Evolutionary conservation across 2,113 vertebrate species (phyloP).

Genomic region (Silurus asotus): DNA sequence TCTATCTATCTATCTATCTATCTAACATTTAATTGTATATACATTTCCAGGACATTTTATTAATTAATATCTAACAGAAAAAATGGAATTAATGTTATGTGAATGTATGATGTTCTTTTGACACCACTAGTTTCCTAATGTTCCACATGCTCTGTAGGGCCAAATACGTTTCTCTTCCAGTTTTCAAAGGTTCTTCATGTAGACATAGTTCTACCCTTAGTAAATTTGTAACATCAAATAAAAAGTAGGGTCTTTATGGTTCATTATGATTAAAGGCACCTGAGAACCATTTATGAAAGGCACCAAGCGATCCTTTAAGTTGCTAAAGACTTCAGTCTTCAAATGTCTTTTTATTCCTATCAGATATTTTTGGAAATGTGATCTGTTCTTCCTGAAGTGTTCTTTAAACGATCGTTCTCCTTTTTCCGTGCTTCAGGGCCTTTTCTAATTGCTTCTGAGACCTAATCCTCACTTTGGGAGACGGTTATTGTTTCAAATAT

Average conservation of each 20-base stretch:
- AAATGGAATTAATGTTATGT: not conserved
- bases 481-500: constrained; percentile 17
- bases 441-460: constrained; percentile 38
- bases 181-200: not conserved
- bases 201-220: not conserved
- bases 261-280: not conserved
- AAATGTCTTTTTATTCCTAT: not conserved
- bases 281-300: not conserved
- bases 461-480: constrained; percentile 35
- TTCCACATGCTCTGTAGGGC: too few relatives aligned
- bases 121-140: too few relatives aligned
- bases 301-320: too few relatives aligned
- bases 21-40: too few relatives aligned
- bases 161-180: not conserved
- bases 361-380: constrained; percentile 19
- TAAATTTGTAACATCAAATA: not conserved
- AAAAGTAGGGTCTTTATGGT: not conserved
- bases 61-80: not conserved
- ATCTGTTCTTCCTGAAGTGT: constrained; percentile 4
- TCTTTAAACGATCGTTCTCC: not conserved
- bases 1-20: too few relatives aligned
- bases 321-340: not conserved
- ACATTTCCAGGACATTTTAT: not conserved
- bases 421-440: constrained; percentile 7
- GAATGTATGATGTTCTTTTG: too few relatives aligned